Percentiles rank a stretch among this genome's conserved stretches.
phyloP scores from a whole-genome alignment of 2,797 vertebrate genomes.

The Pangasius mekongensis region DNA sequence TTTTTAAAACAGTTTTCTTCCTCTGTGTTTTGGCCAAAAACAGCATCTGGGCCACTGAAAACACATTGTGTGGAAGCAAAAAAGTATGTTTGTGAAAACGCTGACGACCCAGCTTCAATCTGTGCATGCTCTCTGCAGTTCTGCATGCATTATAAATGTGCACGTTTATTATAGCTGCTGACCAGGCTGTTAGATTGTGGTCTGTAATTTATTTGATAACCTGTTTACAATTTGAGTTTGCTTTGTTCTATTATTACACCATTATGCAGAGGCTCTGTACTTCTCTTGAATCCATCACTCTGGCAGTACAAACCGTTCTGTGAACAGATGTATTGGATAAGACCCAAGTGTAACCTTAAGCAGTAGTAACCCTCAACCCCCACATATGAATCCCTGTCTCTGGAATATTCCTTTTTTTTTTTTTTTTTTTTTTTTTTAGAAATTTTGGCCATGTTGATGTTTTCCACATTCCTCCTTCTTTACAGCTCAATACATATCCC shows the following conservation, averaged over 20 bases:
- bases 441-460: not conserved
- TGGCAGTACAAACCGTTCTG: not conserved
- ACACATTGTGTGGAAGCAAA: not conserved
- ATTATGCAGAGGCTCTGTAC: not conserved
- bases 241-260: not conserved
- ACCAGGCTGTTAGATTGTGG: not conserved
- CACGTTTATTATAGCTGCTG: not conserved
- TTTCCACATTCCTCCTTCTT: not conserved
- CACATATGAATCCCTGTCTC: not conserved
- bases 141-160: not conserved
- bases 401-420: not conserved
- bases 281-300: not conserved
- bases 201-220: not conserved
- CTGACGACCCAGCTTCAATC: not conserved
- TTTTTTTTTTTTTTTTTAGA: too few species aligned
- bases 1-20: not conserved
- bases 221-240: not conserved
- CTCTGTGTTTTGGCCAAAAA: not conserved
- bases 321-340: not conserved
- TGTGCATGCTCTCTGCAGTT: not conserved
- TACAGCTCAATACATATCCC: not conserved
- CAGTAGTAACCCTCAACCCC: not conserved
- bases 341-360: too few species aligned
- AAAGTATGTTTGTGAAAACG: not conserved
- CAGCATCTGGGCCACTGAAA: not conserved